Percentiles rank a stretch among this genome's conserved stretches.
Evolutionary conservation across 2,888 invertebrate species (phyloP).

Genomic region (Hofmannophila pseudospretella): DNA sequence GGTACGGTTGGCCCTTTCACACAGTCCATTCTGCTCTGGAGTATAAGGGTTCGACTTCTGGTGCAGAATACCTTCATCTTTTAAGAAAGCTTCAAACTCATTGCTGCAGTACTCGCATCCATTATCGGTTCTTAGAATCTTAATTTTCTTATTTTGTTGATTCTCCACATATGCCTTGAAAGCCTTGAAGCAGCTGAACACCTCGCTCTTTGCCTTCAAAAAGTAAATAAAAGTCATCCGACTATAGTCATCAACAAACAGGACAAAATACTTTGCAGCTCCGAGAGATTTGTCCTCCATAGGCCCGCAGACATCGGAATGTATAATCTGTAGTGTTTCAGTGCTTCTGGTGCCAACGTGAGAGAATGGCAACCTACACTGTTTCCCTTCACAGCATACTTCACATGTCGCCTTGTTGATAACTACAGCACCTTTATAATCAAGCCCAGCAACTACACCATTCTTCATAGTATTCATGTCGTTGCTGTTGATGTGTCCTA

Average conservation of each 20-base stretch:
- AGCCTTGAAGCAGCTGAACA: conserved; percentile 13
- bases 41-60: conserved; percentile 27
- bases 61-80: conserved; percentile 31
- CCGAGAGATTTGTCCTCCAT: conserved; percentile 20
- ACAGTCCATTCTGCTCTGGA: conserved; percentile 30
- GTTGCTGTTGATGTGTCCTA: no score
- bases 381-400: no score
- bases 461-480: no score
- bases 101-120: conserved; percentile 12
- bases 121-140: conserved; percentile 14
- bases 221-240: conserved; percentile 26
- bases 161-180: conserved; percentile 29
- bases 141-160: conserved; percentile 23
- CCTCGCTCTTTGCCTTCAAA: conserved; percentile 27
- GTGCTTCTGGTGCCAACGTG: no score
- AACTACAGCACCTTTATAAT: no score
- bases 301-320: conserved; percentile 25
- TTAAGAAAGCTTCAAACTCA: no score
- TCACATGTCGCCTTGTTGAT: no score
- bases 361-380: no score
- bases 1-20: conserved; percentile 13
- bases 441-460: no score
- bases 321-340: no score
- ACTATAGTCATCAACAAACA: conserved; percentile 29
- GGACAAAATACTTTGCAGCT: conserved; percentile 24